phyloP scores from a whole-genome alignment of 2,113 vertebrate species.

The Heterotilapia buettikoferi region DNA sequence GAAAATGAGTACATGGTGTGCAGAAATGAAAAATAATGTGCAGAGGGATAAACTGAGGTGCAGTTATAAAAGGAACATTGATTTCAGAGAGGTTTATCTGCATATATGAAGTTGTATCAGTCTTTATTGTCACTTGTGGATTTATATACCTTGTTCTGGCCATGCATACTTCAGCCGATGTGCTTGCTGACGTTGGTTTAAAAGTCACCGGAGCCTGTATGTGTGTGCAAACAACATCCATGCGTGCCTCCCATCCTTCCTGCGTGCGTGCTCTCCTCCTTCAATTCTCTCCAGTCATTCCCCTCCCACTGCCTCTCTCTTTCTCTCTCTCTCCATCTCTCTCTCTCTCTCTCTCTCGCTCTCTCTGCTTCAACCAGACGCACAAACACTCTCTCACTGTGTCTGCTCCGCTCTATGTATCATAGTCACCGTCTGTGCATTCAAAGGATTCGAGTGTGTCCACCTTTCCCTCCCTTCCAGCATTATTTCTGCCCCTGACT shows the following conservation, averaged over 20 bases:
- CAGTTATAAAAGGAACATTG: neutral
- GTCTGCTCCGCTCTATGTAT: slow-evolving; percentile 57
- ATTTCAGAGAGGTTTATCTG: neutral
- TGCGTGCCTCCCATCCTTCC: slow-evolving; percentile 25
- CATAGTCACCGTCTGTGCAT: slow-evolving; percentile 61
- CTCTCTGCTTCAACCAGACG: slow-evolving; percentile 33
- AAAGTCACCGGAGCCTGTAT: neutral
- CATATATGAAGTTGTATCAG: neutral
- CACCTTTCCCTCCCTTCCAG: slow-evolving; percentile 20
- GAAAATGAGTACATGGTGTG: neutral
- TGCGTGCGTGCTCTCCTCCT: slow-evolving; percentile 27
- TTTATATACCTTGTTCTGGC: neutral
- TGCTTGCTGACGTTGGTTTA: neutral
- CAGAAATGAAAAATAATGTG: neutral
- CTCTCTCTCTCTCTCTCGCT: neutral
- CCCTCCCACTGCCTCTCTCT: slow-evolving; percentile 32
- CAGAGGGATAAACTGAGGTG: neutral
- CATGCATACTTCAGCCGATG: neutral
- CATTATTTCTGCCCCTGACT: slow-evolving; percentile 37
- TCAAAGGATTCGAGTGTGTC: slow-evolving; percentile 56
- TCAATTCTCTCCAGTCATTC: slow-evolving; percentile 28
- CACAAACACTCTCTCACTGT: slow-evolving; percentile 32
- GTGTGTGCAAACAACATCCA: neutral
- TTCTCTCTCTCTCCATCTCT: neutral
- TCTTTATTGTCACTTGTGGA: neutral